phyloP scores from a whole-genome alignment of 2,113 vertebrate genomes.

The Phainopepla nitens region DNA sequence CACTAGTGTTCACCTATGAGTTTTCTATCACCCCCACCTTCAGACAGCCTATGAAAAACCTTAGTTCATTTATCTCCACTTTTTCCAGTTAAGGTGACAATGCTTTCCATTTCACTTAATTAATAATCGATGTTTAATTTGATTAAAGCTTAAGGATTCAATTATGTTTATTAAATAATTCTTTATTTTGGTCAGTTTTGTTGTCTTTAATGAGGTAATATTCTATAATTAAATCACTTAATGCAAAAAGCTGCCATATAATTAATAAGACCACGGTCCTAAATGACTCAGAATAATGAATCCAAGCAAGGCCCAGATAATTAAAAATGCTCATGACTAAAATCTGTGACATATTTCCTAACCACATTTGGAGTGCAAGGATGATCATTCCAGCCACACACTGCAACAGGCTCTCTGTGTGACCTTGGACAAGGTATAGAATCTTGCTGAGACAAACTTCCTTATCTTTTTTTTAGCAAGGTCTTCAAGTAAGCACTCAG shows the following conservation, averaged over 20 bases:
- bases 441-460: not conserved
- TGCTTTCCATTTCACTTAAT: conserved; percentile 12
- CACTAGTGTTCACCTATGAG: not conserved
- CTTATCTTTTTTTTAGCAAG: not conserved
- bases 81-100: not conserved
- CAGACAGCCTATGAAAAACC: not conserved
- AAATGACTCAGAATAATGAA: conserved; percentile 26
- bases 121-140: conserved; percentile 32
- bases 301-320: not conserved
- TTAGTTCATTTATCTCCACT: not conserved
- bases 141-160: conserved; percentile 18
- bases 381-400: not conserved
- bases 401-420: not conserved
- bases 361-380: not conserved
- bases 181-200: conserved; percentile 35
- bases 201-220: conserved; percentile 23
- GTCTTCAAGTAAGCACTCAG: not conserved
- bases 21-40: not conserved
- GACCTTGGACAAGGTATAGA: not conserved
- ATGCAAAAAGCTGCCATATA: not conserved
- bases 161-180: conserved; percentile 33
- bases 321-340: not conserved
- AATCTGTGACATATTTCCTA: not conserved
- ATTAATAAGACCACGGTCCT: not conserved
- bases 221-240: conserved; percentile 1